Evolutionary conservation across 2,797 vertebrate species (phyloP).

Genomic region (Chlorospingus flavigularis): DNA sequence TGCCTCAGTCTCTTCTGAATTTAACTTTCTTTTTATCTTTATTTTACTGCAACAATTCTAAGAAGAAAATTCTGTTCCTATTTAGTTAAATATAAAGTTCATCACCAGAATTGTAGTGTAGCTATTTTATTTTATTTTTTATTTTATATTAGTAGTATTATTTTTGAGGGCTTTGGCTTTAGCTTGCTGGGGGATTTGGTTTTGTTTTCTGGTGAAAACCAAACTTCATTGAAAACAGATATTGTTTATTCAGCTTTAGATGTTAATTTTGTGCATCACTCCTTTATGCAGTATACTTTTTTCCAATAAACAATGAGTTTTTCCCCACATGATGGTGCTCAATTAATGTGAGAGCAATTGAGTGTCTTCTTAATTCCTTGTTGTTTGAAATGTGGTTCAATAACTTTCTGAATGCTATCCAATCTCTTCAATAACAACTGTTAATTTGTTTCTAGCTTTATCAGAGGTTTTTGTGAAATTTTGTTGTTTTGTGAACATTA

Average conservation of each 20-base stretch:
- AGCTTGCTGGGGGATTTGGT: rapidly evolving
- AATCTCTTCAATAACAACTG: neutral
- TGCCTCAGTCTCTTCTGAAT: neutral
- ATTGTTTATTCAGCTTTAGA: neutral
- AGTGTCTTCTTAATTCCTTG: neutral
- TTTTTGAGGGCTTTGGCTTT: neutral
- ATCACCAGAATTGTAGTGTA: neutral
- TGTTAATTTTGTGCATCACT: neutral
- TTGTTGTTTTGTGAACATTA: neutral
- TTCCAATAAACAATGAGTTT: neutral
- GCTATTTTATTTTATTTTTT: neutral
- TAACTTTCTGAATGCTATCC: neutral
- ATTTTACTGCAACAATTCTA: neutral
- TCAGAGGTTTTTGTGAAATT: neutral
- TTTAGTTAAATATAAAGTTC: neutral
- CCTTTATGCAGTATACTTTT: neutral
- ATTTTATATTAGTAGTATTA: neutral
- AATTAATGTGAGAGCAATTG: neutral
- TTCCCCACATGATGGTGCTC: neutral
- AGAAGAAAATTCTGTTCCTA: neutral
- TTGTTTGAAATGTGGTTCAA: neutral
- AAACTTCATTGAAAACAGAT: neutral
- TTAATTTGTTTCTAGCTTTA: neutral
- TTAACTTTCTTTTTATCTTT: neutral
- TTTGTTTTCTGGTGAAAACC: neutral